Evolutionary conservation across 92 coral and sea anemone genomes (phyloP), one percentile per base, ranked within the genome.

Genomic region (Zoanthus sansibaricus): DNA sequence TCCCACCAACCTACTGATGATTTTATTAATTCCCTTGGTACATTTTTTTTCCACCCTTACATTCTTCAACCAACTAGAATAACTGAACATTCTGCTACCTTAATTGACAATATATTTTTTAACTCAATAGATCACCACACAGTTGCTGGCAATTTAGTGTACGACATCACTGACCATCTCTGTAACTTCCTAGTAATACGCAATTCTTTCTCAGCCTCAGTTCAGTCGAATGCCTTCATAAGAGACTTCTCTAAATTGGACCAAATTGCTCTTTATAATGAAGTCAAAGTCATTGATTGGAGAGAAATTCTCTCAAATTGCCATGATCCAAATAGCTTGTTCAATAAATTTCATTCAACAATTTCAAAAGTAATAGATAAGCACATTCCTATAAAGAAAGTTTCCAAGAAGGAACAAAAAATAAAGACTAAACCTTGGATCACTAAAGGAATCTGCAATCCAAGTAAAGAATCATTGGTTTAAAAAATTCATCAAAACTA

Each of bases 21-120:
- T 5, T 92, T 92, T 75, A 56, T 89, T 79, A 86, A 92, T 80
- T 72, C 88, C 71, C 54, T 89, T 45, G 79, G 83, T 52, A 21
- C 94, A 37, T 89, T 75, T 47, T 88, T 72, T 68, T 91, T 91
- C 86, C 68, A 75, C 42, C 92, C 90, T 77, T 83, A 76, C 94
- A 61, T 61, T 61, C 69, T 61, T 61, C 69, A 61, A 61, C 69
- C 90, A 37, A 89, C 90, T 33, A 79, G 86, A 82, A 80, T 92
- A 31, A 89, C 90, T 42, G 80, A 92, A 46, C 82, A 89, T 73
- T 56, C 92, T 66, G 92, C 94, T 21, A 89, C 92, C 74, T 83
- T 92, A 42, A 89, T 92, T 47, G 94, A 93, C 48, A 92, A 92
- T 64, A 92, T 92, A 70, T 92, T 89, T 55, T 89, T 89, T 51